phyloP scores from a whole-genome alignment of 2,888 invertebrate species.

The Tricholauxania praeusta region DNA sequence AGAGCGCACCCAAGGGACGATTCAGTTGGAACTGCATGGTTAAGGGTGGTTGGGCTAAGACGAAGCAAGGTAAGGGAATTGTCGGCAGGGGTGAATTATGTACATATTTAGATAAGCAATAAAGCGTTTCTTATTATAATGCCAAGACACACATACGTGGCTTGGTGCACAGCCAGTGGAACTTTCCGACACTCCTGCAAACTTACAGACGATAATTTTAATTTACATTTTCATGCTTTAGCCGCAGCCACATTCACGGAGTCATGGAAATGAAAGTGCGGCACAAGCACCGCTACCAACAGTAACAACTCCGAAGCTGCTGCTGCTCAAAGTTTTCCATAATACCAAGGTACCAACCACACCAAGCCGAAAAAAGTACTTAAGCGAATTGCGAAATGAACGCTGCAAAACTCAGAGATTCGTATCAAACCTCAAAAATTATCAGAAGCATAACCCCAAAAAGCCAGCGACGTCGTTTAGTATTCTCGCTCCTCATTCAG shows the following conservation, averaged over 20 bases:
- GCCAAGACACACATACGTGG: not conserved
- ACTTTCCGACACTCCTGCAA: constrained; percentile 14
- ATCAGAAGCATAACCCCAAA: constrained; percentile 8
- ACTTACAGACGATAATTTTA: constrained; percentile 24
- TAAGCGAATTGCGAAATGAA: constrained; percentile 8
- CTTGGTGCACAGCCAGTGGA: not conserved
- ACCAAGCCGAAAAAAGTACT: not conserved
- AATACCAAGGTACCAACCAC: not conserved
- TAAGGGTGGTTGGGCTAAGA: too few relatives aligned
- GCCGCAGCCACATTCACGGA: not conserved
- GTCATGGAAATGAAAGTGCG: not conserved
- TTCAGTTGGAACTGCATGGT: not conserved
- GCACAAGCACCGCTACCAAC: not conserved
- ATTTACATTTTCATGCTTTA: constrained; percentile 28
- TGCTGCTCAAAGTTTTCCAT: constrained; percentile 5
- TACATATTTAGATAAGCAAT: constrained; percentile 36
- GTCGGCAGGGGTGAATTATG: constrained; percentile 6
- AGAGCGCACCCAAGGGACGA: constrained; percentile 21
- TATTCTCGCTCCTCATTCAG: too few relatives aligned
- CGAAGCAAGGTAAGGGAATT: not conserved
- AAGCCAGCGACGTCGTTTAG: constrained; percentile 4
- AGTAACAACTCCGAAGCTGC: not conserved
- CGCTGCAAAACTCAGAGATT: constrained; percentile 17
- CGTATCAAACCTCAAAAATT: constrained; percentile 24
- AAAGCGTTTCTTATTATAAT: constrained; percentile 23